Percentiles rank a stretch among this genome's conserved stretches.
Conservation (phyloP, 2,888 invertebrate species). For the Drosophila lacicola region DNA sequence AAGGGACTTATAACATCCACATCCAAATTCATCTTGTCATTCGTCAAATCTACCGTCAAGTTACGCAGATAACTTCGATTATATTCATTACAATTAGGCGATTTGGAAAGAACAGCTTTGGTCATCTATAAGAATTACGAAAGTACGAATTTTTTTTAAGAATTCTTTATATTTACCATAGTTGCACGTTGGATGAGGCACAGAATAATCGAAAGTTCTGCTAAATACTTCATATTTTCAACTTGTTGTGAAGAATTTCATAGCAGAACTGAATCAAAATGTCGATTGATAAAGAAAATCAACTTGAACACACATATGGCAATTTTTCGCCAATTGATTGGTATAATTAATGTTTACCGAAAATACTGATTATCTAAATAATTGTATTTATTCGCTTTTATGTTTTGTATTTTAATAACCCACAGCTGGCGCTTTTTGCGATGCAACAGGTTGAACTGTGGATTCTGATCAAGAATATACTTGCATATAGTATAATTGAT, state of each 20-base stretch:
- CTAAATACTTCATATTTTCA: not conserved
- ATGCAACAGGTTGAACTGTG: too few species aligned
- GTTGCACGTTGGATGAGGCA: slow-evolving; percentile 5
- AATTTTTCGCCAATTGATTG: slow-evolving; percentile 7
- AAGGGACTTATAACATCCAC: slow-evolving; percentile 9
- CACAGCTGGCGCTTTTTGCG: too few species aligned
- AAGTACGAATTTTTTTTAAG: not conserved
- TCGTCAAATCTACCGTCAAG: not conserved
- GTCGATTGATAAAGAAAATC: not conserved
- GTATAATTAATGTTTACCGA: not conserved
- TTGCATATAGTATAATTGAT: too few species aligned
- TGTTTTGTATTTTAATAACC: not conserved
- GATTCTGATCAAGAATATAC: too few species aligned
- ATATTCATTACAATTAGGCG: slow-evolving; percentile 6
- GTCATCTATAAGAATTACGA: not conserved
- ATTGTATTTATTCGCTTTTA: not conserved
- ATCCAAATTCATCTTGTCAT: slow-evolving; percentile 5
- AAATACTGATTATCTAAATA: not conserved
- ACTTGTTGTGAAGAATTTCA: not conserved
- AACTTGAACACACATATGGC: not conserved
- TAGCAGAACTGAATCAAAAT: not conserved
- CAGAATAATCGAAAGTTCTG: not conserved
- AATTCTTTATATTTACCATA: slow-evolving; percentile 14
- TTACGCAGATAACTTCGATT: slow-evolving; percentile 13
- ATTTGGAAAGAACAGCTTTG: not conserved